phyloP scores from a whole-genome alignment of 2,113 vertebrate genomes.

The Balaeniceps rex region DNA sequence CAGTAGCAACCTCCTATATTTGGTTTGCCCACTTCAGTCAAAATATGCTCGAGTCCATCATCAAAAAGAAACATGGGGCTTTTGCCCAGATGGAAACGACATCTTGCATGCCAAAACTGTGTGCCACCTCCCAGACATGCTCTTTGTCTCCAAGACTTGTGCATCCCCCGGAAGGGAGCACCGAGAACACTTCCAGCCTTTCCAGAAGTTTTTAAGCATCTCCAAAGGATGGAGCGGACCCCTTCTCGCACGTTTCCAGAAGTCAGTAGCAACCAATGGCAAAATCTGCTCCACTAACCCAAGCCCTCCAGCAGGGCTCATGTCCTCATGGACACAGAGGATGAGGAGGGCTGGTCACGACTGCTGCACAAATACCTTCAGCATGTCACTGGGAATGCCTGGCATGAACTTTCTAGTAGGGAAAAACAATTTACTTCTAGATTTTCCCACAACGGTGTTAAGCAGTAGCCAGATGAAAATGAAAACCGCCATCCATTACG shows the following conservation, averaged over 20 bases:
- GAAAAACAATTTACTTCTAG: not conserved
- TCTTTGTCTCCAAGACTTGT: not conserved
- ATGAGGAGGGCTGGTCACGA: fast-evolving
- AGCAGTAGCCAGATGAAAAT: not conserved
- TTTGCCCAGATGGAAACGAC: not conserved
- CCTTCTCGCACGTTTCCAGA: not conserved
- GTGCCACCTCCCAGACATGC: not conserved
- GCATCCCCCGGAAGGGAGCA: not conserved
- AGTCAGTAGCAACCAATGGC: not conserved
- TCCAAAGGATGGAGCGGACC: not conserved
- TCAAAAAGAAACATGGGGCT: not conserved
- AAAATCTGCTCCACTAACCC: not conserved
- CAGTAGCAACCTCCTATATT: not conserved
- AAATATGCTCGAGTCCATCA: fast-evolving
- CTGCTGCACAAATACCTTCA: not conserved
- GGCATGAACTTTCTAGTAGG: not conserved
- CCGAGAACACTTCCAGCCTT: not conserved
- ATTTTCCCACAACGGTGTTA: not conserved
- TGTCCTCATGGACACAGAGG: not conserved
- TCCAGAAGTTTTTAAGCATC: not conserved
- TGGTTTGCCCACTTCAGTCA: not conserved
- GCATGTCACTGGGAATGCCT: fast-evolving
- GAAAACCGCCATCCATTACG: not conserved
- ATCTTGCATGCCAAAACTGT: not conserved
- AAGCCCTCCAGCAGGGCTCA: not conserved